Evolutionary conservation across 2,888 invertebrate genomes (phyloP).

Genomic region (Mythimna impura): DNA sequence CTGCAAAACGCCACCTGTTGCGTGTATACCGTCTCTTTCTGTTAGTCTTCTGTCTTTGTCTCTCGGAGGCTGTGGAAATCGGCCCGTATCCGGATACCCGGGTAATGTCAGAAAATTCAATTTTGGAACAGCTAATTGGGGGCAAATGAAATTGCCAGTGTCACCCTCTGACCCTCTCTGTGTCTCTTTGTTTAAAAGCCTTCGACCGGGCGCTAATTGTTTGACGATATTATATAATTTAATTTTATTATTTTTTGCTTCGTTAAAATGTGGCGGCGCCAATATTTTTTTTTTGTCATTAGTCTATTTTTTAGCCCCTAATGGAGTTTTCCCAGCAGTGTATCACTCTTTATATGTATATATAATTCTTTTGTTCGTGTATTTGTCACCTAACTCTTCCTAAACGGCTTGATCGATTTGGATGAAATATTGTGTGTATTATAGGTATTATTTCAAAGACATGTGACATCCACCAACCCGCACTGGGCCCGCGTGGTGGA

Average conservation of each 20-base stretch:
- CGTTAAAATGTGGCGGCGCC: conserved; percentile 6
- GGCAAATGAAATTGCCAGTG: conserved; percentile 87
- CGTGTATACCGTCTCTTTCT: conserved; percentile 69
- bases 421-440: too few relatives aligned
- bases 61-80: conserved; percentile 79
- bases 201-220: conserved; percentile 82
- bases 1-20: conserved; percentile 89
- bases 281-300: background rate
- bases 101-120: conserved; percentile 87
- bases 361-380: too few relatives aligned
- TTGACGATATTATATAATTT: conserved; percentile 84
- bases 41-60: conserved; percentile 69
- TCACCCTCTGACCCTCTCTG: conserved; percentile 81
- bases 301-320: too few relatives aligned
- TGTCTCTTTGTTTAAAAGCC: conserved; percentile 69
- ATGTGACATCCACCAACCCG: too few relatives aligned
- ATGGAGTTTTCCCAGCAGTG: too few relatives aligned
- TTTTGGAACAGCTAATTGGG: conserved; percentile 87
- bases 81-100: conserved; percentile 89
- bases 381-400: too few relatives aligned
- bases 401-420: too few relatives aligned
- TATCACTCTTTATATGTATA: too few relatives aligned
- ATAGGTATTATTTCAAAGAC: too few relatives aligned
- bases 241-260: conserved; percentile 77
- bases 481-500: too few relatives aligned